Evolutionary conservation across 1,140 invertebrate species (phyloP).

Genomic region (Chelonus insularis): DNA sequence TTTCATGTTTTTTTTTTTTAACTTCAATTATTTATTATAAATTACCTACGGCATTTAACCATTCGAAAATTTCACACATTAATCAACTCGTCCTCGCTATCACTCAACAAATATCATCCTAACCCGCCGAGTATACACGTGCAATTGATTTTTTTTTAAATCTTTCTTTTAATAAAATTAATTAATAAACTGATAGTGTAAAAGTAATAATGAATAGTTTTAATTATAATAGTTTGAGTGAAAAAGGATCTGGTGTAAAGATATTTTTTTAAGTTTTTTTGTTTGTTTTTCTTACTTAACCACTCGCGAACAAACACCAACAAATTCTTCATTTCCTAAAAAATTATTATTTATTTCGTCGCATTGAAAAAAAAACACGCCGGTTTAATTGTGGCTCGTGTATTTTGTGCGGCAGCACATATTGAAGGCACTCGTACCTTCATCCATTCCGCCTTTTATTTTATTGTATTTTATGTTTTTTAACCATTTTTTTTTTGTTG

Average conservation of each 20-base stretch:
- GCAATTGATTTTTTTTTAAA: constrained; percentile 20
- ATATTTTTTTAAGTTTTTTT: constrained; percentile 22
- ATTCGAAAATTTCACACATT: background rate
- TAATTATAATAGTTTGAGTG: constrained; percentile 31
- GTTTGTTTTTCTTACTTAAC: constrained; percentile 7
- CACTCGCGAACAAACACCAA: constrained; percentile 27
- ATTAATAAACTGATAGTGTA: constrained; percentile 20
- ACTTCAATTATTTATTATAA: constrained; percentile 20
- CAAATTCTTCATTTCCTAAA: constrained; percentile 26
- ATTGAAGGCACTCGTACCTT: constrained; percentile 35
- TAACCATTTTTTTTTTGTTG: too few relatives aligned
- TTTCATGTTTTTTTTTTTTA: constrained; percentile 18
- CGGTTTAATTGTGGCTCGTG: constrained; percentile 13
- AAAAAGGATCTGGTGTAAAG: constrained; percentile 28
- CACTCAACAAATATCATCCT: constrained; percentile 23
- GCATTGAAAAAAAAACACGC: constrained; percentile 23
- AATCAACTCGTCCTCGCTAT: constrained; percentile 21
- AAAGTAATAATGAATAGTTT: too few relatives aligned
- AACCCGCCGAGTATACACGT: constrained; percentile 22
- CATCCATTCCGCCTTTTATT: constrained; percentile 1
- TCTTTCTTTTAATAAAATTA: constrained; percentile 33
- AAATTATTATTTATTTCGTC: constrained; percentile 1
- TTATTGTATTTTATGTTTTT: too few relatives aligned
- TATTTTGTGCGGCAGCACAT: constrained; percentile 33
- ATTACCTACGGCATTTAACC: constrained; percentile 3